These are phyloP conservation scores for Ostrea denselamellosa DNA, from an alignment of 1,140 invertebrate genomes.

Conservation along the genomic window DNA sequence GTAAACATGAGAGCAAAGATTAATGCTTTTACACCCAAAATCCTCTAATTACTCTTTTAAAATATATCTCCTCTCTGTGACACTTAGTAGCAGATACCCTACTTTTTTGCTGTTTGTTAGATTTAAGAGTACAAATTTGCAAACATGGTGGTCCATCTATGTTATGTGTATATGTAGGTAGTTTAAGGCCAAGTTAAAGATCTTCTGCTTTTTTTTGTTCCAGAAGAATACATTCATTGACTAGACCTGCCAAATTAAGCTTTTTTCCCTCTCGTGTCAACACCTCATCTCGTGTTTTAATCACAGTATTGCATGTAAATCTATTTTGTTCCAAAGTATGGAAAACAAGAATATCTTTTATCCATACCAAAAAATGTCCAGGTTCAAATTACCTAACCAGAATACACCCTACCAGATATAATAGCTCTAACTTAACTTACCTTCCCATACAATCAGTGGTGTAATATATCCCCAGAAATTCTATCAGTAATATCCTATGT, in stretches of 20 bases:
- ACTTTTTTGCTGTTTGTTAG: not conserved
- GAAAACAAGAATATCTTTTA: slow-evolving; percentile 34
- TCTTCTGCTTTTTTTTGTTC: not conserved
- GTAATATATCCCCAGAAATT: slow-evolving; percentile 23
- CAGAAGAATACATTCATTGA: slow-evolving; percentile 14
- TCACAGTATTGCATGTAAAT: slow-evolving; percentile 29
- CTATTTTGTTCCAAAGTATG: slow-evolving; percentile 20
- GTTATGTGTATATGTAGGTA: not conserved
- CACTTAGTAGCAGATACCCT: not conserved
- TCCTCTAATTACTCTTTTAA: slow-evolving; percentile 14
- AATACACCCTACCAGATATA: not conserved
- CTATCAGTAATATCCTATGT: slow-evolving; percentile 15
- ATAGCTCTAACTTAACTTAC: not conserved
- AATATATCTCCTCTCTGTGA: not conserved
- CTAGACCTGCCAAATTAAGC: not conserved
- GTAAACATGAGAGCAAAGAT: slow-evolving; percentile 34
- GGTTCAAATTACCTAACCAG: slow-evolving; percentile 20
- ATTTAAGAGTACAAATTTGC: slow-evolving; percentile 20
- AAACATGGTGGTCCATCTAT: not conserved
- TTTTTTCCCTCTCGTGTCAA: slow-evolving; percentile 20
- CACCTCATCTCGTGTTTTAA: slow-evolving; percentile 31
- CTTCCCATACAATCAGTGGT: not conserved
- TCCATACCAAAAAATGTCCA: not conserved
- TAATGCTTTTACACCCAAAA: slow-evolving; percentile 35
- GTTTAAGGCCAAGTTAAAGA: slow-evolving; percentile 14